Evolutionary conservation across 2,888 invertebrate species (phyloP), one percentile per base, ranked within the genome.

Genomic region (Mellilla xanthometata): DNA sequence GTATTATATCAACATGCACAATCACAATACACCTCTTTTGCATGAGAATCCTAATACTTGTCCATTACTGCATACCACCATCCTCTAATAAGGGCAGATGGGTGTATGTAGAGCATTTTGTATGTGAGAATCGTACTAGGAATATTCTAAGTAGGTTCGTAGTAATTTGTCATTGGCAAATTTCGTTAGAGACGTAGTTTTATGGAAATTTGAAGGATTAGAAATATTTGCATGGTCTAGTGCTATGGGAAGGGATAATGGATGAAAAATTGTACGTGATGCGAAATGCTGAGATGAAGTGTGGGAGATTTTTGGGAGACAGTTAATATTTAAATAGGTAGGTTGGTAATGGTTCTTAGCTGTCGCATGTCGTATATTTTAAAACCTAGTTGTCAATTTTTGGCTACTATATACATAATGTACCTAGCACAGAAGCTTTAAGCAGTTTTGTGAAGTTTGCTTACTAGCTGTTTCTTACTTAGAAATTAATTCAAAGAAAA

Each of bases 1-100:
- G 82, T 87, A 87, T 88, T 88, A 88, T 88, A 85, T 86, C 89
- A 88, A 87, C 87, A 86, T 81, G 64, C 72, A 77, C 82, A 77
- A 82, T 77, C 76, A 78, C 71, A 85, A 82, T 76, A 60, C 66
- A 49, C 58, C 63, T 66, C 68, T 70, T 88, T 88, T 81, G 81
- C 89, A 89, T 89, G 68, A 88, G 73, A 87, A 83, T 79, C 62
- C 71, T 74, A 76, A 76, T 75, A 67, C 74, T 70, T 68, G 76
- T 79, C 82, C 82, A 82, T 85, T 80, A 82, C 65, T 84, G 83
- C 78, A 85, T 86, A 79, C 78, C 78, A 76, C 81, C 81, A 81
- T 82, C 59, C 56, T 54, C 66, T 68, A 73, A 72, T 66, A 65
- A 67, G 72, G 58, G 75, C 81, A 81, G 81, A 77, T 79, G 77